Evolutionary conservation across 2,888 invertebrate species (phyloP).

Genomic region (Neria commutata): DNA sequence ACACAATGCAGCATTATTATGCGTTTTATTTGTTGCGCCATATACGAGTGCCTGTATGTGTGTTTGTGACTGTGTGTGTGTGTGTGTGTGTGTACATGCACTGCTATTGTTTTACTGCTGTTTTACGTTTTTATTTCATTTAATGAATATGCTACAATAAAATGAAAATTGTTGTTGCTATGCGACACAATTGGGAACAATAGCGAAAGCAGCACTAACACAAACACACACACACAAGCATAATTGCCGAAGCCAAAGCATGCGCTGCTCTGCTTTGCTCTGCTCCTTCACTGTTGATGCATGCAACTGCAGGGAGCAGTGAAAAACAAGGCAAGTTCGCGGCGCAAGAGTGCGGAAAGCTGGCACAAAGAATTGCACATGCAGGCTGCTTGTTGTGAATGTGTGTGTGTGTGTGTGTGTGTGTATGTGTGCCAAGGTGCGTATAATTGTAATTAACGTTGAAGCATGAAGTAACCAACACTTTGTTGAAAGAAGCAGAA

Average conservation of each 20-base stretch:
- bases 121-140: slow-evolving; percentile 16
- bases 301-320: no score
- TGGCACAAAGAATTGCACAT: no score
- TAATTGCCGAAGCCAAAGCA: no score
- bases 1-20: slow-evolving; percentile 2
- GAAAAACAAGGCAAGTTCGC: no score
- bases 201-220: background rate
- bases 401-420: slow-evolving; percentile 5
- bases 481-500: no score
- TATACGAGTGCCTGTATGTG: slow-evolving; percentile 19
- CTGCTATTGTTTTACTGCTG: slow-evolving; percentile 12
- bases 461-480: no score
- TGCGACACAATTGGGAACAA: slow-evolving; percentile 9
- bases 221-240: no score
- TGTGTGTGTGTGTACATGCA: slow-evolving; percentile 14
- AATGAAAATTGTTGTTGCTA: background rate
- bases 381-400: slow-evolving; percentile 38
- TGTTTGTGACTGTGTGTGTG: slow-evolving; percentile 32
- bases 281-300: no score
- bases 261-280: no score
- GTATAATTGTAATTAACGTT: slow-evolving; percentile 5
- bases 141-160: background rate
- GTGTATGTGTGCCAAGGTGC: background rate
- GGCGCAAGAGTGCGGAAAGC: no score
- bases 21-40: slow-evolving; percentile 36